Conservation (phyloP, 1,140 invertebrate genomes). For the Drosophila nannoptera region DNA sequence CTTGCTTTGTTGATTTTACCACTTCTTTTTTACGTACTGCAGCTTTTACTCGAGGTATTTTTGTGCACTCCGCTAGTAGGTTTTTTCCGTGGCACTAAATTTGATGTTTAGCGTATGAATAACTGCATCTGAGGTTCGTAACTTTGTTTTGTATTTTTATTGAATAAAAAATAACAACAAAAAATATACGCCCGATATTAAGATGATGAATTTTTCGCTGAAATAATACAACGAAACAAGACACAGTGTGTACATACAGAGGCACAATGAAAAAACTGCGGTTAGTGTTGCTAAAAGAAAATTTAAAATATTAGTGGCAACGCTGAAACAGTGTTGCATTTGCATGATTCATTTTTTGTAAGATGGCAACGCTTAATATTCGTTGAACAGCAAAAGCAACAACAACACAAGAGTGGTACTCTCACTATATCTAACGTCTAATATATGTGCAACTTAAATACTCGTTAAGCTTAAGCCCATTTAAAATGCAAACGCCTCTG, state of each 20-base stretch:
- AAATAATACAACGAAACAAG: conserved; percentile 43
- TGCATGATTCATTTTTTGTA: background rate
- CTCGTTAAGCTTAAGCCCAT: background rate
- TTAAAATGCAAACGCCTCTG: conserved; percentile 33
- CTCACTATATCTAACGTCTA: conserved; percentile 8
- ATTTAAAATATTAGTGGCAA: background rate
- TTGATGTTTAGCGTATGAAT: conserved; percentile 25
- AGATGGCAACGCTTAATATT: conserved; percentile 19
- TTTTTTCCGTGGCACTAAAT: conserved; percentile 22
- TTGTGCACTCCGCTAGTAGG: conserved; percentile 20
- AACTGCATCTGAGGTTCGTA: conserved; percentile 31
- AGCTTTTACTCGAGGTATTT: conserved; percentile 25
- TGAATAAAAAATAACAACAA: conserved; percentile 47
- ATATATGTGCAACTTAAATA: conserved; percentile 1
- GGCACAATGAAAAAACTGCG: conserved; percentile 14
- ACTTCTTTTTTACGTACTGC: conserved; percentile 40
- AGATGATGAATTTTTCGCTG: conserved; percentile 54
- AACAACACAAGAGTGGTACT: conserved; percentile 17
- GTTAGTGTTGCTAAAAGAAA: conserved; percentile 13
- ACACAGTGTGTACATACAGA: conserved; percentile 44
- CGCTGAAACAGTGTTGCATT: conserved; percentile 15
- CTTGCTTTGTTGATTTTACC: conserved; percentile 33
- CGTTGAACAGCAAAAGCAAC: conserved; percentile 12
- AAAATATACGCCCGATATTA: conserved; percentile 44
- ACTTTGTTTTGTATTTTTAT: conserved; percentile 35